Evolutionary conservation across 1,140 invertebrate species (phyloP).

Genomic region (Druon quercuslanigerum): DNA sequence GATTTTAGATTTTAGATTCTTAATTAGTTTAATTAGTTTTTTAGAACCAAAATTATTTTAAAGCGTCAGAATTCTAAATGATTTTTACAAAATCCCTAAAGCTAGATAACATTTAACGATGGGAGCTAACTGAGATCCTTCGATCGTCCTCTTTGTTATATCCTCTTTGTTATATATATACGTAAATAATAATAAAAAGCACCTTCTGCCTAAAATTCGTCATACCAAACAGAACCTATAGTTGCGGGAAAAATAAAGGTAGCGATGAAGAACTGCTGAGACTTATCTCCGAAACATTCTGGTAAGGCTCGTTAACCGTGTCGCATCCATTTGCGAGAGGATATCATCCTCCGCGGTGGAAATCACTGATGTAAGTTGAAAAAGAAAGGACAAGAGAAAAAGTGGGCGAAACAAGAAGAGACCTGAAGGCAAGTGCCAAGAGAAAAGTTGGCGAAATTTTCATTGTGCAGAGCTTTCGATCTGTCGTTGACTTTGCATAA

Average conservation of each 20-base stretch:
- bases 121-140: not conserved
- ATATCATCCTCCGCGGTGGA: not conserved
- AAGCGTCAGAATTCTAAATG: too few species aligned
- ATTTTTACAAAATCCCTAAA: too few species aligned
- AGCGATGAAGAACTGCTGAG: not conserved
- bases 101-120: too few species aligned
- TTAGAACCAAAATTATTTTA: too few species aligned
- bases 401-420: not conserved
- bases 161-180: too few species aligned
- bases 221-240: not conserved
- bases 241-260: not conserved
- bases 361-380: not conserved
- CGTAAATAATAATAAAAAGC: too few species aligned
- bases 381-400: not conserved
- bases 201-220: too few species aligned
- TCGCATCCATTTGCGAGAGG: not conserved
- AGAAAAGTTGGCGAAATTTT: conserved; percentile 24
- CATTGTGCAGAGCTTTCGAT: conserved; percentile 19
- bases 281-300: not conserved
- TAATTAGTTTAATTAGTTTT: too few species aligned
- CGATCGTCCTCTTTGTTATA: conserved; percentile 15
- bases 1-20: too few species aligned
- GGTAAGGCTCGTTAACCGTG: conserved; percentile 5
- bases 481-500: conserved; percentile 29
- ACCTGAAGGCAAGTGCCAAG: not conserved